Conservation (phyloP, 2,113 vertebrate genomes). For the Silurus meridionalis region DNA sequence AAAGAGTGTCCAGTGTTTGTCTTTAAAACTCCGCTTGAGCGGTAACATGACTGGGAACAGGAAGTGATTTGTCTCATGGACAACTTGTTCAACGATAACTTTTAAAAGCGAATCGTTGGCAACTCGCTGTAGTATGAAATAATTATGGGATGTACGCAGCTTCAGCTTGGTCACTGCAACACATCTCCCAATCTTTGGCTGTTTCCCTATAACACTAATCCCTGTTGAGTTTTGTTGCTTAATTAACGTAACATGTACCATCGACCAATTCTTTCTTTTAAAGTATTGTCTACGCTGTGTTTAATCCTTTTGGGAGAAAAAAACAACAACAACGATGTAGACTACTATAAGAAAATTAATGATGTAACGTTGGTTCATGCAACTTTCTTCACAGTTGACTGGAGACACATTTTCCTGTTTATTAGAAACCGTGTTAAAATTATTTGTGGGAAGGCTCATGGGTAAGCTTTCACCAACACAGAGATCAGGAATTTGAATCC, state of each 20-base stretch:
- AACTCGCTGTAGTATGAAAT: neutral
- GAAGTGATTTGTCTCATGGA: too few species aligned
- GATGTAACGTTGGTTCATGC: neutral
- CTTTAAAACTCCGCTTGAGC: too few species aligned
- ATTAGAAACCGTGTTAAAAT: neutral
- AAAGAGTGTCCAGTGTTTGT: neutral
- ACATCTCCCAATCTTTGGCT: neutral
- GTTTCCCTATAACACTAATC: neutral
- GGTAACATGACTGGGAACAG: too few species aligned
- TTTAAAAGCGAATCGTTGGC: too few species aligned
- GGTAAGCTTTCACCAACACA: neutral
- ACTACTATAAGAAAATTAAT: neutral
- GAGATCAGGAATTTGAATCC: neutral
- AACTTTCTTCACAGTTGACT: neutral
- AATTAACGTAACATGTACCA: neutral
- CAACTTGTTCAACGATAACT: too few species aligned
- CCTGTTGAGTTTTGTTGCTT: neutral
- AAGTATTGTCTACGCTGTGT: neutral
- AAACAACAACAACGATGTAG: neutral
- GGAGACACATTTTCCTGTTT: neutral
- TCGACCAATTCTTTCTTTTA: neutral
- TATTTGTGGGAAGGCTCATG: neutral
- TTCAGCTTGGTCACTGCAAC: neutral
- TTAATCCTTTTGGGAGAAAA: neutral
- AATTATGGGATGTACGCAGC: neutral